phyloP scores from a whole-genome alignment of 2,888 invertebrate species.

The Scaptodrosophila latifasciaeformis region DNA sequence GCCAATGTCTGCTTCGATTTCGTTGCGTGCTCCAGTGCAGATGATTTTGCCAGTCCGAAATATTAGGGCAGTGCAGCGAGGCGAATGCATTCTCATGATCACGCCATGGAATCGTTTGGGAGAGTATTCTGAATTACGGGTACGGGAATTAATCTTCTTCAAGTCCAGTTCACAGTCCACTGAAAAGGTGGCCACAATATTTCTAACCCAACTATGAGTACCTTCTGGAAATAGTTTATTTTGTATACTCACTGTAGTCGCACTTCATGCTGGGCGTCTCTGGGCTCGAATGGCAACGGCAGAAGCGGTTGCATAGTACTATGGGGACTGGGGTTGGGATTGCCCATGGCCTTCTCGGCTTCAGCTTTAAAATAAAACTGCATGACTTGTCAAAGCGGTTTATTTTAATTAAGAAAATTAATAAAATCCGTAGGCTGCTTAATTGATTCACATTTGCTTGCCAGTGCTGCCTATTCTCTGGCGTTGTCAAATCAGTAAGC shows the following conservation, averaged over 20 bases:
- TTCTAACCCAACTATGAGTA: conserved; percentile 76
- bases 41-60: conserved; percentile 87
- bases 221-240: background rate
- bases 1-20: conserved; percentile 85
- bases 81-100: conserved; percentile 88
- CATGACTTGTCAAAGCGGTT: conserved; percentile 39
- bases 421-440: too few species aligned
- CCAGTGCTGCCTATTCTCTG: too few species aligned
- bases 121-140: conserved; percentile 89
- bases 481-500: too few species aligned
- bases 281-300: too few species aligned
- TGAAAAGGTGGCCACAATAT: conserved; percentile 88
- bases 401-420: too few species aligned
- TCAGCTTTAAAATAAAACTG: conserved; percentile 58
- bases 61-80: conserved; percentile 84
- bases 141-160: conserved; percentile 84
- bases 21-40: conserved; percentile 87
- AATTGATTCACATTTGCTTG: too few species aligned
- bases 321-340: conserved; percentile 53
- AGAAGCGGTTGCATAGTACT: conserved; percentile 69
- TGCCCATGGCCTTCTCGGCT: conserved; percentile 29
- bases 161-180: conserved; percentile 84
- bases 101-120: conserved; percentile 88
- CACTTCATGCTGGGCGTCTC: conserved; percentile 79
- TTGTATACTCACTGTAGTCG: conserved; percentile 78